Conservation (phyloP, 2,113 vertebrate genomes). For the Cottus gobio region DNA sequence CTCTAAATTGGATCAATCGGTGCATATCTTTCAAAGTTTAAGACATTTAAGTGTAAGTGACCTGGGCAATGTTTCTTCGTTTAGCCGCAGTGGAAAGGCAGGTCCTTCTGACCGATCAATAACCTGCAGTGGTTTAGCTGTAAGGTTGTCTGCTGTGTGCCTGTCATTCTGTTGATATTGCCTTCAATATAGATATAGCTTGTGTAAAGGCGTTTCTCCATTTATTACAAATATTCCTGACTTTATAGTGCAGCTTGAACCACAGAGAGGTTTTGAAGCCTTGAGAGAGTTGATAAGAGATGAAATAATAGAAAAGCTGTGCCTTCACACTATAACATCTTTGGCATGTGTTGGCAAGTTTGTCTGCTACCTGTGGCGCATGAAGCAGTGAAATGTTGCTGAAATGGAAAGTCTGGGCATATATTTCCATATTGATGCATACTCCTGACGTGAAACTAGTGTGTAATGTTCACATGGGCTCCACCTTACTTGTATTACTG, state of each 20-base stretch:
- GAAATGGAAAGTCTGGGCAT: too few relatives aligned
- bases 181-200: background rate
- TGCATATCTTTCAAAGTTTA: background rate
- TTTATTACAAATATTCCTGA: background rate
- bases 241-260: background rate
- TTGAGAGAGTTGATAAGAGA: background rate
- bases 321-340: background rate
- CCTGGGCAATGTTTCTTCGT: background rate
- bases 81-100: background rate
- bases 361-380: background rate
- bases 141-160: too few relatives aligned
- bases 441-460: background rate
- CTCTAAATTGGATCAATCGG: background rate
- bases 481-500: background rate
- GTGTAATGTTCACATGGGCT: background rate
- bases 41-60: background rate
- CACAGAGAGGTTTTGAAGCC: background rate
- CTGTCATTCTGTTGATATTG: background rate
- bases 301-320: background rate
- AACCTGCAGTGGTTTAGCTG: too few relatives aligned
- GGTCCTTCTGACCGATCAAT: too few relatives aligned
- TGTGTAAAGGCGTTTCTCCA: background rate
- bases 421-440: background rate
- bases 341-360: background rate
- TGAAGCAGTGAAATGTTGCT: background rate